Evolutionary conservation across 2,797 vertebrate species (phyloP).

Genomic region (Chelon auratus): DNA sequence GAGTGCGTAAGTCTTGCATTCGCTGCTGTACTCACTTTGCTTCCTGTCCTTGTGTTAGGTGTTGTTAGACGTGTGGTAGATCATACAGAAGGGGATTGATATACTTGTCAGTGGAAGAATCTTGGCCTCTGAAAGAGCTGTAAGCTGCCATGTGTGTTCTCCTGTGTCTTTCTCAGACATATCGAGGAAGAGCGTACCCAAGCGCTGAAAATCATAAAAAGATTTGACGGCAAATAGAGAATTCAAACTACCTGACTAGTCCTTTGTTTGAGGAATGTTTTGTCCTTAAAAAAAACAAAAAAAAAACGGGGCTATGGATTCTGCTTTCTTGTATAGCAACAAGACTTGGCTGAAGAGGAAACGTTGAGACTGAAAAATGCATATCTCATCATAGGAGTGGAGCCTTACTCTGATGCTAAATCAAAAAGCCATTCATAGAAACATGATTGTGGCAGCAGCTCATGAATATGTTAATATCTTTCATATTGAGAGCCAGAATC

Average conservation of each 20-base stretch:
- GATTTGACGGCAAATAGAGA: conserved; percentile 57
- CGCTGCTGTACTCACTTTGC: conserved; percentile 19
- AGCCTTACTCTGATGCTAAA: conserved; percentile 52
- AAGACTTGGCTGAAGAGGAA: conserved; percentile 27
- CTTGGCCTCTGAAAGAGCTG: conserved; percentile 43
- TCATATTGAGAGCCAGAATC: conserved; percentile 44
- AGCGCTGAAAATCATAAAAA: conserved; percentile 46
- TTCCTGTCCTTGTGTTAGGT: conserved; percentile 37
- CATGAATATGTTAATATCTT: conserved; percentile 72
- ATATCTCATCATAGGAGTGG: conserved; percentile 36
- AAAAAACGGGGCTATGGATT: conserved; percentile 17
- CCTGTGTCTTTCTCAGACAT: conserved; percentile 22
- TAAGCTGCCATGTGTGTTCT: conserved; percentile 50
- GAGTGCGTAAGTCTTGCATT: conserved; percentile 14
- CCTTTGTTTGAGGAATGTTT: conserved; percentile 51
- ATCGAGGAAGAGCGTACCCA: conserved; percentile 9
- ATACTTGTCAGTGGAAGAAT: conserved; percentile 51
- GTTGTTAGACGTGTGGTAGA: conserved; percentile 41
- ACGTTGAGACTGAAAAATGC: conserved; percentile 38
- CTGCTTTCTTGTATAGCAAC: conserved; percentile 18
- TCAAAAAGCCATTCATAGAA: conserved; percentile 66
- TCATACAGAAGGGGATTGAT: conserved; percentile 40
- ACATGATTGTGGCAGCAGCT: conserved; percentile 61
- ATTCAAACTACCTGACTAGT: conserved; percentile 27
- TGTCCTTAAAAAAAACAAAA: conserved; percentile 53